Conservation (phyloP, 2,888 invertebrate species). For the Metacarcinus magister region DNA sequence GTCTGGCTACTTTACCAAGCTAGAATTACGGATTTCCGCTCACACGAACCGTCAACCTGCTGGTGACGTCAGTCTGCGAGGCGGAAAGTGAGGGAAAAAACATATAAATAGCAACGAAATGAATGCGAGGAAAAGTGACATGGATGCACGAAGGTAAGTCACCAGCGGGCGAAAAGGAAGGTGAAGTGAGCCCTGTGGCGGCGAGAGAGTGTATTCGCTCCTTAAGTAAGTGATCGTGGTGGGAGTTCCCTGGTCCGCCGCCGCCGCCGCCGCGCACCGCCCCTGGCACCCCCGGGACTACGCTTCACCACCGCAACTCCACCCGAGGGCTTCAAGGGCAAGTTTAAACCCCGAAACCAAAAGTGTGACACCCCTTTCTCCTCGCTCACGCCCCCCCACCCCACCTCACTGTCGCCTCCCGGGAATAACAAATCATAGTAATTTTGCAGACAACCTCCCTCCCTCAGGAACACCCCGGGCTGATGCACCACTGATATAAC, state of each 20-base stretch:
- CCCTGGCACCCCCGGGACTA: conserved; percentile 49
- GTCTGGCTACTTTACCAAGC: conserved; percentile 26
- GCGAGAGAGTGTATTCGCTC: conserved; percentile 27
- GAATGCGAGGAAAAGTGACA: conserved; percentile 37
- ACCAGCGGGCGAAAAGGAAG: conserved; percentile 44
- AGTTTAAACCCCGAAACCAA: conserved; percentile 58
- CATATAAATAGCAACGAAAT: conserved; percentile 43
- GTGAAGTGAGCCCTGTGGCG: conserved; percentile 38
- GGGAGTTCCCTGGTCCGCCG: conserved; percentile 7
- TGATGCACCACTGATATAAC: background rate
- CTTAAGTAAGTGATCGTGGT: conserved; percentile 38
- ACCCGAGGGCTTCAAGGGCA: conserved; percentile 64
- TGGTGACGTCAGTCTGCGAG: conserved; percentile 27
- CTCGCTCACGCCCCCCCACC: conserved; percentile 22
- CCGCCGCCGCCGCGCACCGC: conserved; percentile 29
- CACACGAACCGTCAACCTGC: conserved; percentile 32
- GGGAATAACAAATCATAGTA: conserved; percentile 34
- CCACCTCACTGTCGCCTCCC: background rate
- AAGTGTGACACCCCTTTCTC: conserved; percentile 47
- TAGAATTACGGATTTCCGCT: conserved; percentile 62
- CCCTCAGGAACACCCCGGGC: conserved; percentile 19
- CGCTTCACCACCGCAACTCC: conserved; percentile 61
- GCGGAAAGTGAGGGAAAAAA: background rate
- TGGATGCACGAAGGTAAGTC: background rate
- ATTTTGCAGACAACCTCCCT: conserved; percentile 21